Evolutionary conservation across 2,797 vertebrate species (phyloP).

Genomic region (Denticeps clupeoides): DNA sequence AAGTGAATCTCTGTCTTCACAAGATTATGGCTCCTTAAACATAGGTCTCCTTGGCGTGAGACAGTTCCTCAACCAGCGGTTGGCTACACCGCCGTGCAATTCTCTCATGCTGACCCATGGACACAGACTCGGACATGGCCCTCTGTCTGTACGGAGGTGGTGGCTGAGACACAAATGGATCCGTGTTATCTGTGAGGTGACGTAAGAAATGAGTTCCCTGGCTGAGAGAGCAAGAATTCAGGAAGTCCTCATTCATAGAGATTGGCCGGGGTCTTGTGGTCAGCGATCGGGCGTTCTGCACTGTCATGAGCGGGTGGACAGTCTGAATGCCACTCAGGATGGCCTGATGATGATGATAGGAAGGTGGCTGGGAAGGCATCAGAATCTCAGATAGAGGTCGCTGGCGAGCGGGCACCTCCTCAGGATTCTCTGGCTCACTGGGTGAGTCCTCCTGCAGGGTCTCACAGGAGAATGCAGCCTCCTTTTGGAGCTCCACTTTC

Average conservation of each 20-base stretch:
- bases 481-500: constrained; percentile 50
- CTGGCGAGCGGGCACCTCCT: constrained; percentile 20
- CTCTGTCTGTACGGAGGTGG: constrained; percentile 54
- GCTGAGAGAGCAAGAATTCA: constrained; percentile 6
- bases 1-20: constrained; percentile 18
- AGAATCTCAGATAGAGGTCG: constrained; percentile 61
- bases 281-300: constrained; percentile 55
- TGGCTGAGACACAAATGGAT: constrained; percentile 13
- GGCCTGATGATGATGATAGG: constrained; percentile 77
- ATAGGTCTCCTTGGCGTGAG: constrained; percentile 84
- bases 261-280: constrained; percentile 47
- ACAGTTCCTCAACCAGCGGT: constrained; percentile 71
- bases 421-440: constrained; percentile 51
- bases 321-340: constrained; percentile 38
- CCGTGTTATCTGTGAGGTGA: constrained; percentile 13
- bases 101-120: constrained; percentile 42
- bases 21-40: constrained; percentile 58
- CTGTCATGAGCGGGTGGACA: constrained; percentile 53
- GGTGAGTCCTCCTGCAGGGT: constrained; percentile 58
- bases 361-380: constrained; percentile 64
- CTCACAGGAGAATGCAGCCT: constrained; percentile 51
- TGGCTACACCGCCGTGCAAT: constrained; percentile 67
- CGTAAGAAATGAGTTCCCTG: constrained; percentile 13
- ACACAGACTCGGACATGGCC: constrained; percentile 67
- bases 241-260: constrained; percentile 52